Base-by-base conservation (phyloP, 2,888 invertebrate genomes). In the Polydrusus tereticollis region DNA sequence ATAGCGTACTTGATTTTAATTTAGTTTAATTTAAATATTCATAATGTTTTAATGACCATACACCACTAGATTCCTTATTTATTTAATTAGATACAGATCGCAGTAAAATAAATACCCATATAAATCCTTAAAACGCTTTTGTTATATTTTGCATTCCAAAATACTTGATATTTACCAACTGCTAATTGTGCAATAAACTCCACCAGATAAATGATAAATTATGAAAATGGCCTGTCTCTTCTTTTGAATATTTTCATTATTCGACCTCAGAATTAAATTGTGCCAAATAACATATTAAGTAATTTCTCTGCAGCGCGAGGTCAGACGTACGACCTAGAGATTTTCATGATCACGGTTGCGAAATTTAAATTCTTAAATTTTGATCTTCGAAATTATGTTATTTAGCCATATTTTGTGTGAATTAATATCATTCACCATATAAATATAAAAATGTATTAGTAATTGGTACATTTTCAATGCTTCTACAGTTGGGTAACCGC, bases 251-350 rank as follows among this genome's bases (percentile, higher is more conserved):
- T 38, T 36, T 5, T n/a, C 21, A 58, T 12, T 8, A 58, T 21
- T 14, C 38, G 20, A 58, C n/a, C 41, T 21, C 14, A 21, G 38
- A 58, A 38, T n/a, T 38, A 29, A 5, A n/a, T n/a, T n/a, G n/a
- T n/a, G 29, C 16, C 58, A 4, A 21, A 58, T 33, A 38, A 58
- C 33, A 21, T 21, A 58, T 58, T 58, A 38, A 12, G 58, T 58
- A 58, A 58, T 38, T 58, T 38, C 38, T 38, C 18, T 29, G n/a
- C 29, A 29, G 8, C 8, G 7, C 33, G n/a, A 20, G 16, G 58
- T 38, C 59, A 14, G 12, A 16, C 14, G 8, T 59, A 21, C 12
- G 43, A 43, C 59, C 41, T 41, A 43, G 16, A 59, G 43, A 41
- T 14, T 21, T 59, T 59, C 43, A 41, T 10, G 41, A 41, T 41